Evolutionary conservation across 2,888 invertebrate species (phyloP).

Genomic region (Netelia inedita): DNA sequence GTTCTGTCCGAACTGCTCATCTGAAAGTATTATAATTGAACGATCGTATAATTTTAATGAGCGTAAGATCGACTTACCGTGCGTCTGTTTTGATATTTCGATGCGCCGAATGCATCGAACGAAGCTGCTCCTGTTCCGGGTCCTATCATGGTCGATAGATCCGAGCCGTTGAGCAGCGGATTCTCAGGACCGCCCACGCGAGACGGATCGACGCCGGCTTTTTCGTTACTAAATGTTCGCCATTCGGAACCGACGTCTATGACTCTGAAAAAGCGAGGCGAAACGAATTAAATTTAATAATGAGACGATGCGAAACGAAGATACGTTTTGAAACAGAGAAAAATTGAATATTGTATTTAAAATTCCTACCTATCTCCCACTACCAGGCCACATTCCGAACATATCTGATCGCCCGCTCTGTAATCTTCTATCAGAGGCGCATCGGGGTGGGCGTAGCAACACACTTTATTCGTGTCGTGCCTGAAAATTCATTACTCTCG

Average conservation of each 20-base stretch:
- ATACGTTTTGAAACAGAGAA: slow-evolving; percentile 16
- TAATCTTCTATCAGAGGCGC: slow-evolving; percentile 99
- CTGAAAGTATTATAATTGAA: slow-evolving; percentile 86
- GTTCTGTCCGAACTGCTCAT: slow-evolving; percentile 98
- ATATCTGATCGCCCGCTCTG: slow-evolving; percentile 99
- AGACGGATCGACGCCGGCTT: slow-evolving; percentile 98
- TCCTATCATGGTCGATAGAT: slow-evolving; percentile 98
- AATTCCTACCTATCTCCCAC: slow-evolving; percentile 96
- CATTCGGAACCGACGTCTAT: slow-evolving; percentile 99
- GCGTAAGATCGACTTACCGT: slow-evolving; percentile 84
- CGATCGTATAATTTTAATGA: background rate
- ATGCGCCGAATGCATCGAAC: slow-evolving; percentile 93
- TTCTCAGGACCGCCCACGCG: slow-evolving; percentile 99
- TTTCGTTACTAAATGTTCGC: slow-evolving; percentile 99
- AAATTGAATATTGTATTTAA: background rate
- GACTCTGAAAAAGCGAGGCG: slow-evolving; percentile 88
- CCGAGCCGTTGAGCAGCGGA: slow-evolving; percentile 97
- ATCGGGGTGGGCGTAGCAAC: slow-evolving; percentile 98
- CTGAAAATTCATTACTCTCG: slow-evolving; percentile 85
- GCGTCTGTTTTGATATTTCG: slow-evolving; percentile 89
- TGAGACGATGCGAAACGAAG: background rate
- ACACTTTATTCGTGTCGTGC: slow-evolving; percentile 92
- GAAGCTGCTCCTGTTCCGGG: slow-evolving; percentile 91
- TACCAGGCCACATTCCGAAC: slow-evolving; percentile 99
- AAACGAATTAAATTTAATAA: background rate